A percentile compares a stretch with the other conserved stretches of the same genome.
These are phyloP conservation scores for Erannis defoliaria DNA, from an alignment of 2,888 invertebrate genomes.

Conservation along the genomic window DNA sequence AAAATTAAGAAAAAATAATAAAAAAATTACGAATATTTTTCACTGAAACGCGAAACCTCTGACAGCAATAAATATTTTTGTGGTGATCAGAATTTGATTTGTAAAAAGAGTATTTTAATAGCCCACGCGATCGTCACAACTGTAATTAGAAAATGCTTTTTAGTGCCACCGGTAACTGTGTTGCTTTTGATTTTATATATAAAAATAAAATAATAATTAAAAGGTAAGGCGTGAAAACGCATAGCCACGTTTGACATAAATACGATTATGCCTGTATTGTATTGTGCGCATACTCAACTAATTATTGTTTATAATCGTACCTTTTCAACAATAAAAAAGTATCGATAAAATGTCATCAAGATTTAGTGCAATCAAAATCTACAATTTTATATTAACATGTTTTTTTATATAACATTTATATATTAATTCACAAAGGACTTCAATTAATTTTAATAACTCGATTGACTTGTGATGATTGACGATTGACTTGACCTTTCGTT, in stretches of 20 bases:
- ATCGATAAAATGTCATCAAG: too few species aligned
- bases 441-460: too few species aligned
- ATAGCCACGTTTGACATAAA: neutral
- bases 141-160: conserved; percentile 70
- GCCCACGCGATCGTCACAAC: conserved; percentile 75
- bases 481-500: too few species aligned
- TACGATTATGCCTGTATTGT: too few species aligned
- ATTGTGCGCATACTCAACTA: too few species aligned
- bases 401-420: too few species aligned
- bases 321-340: too few species aligned
- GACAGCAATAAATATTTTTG: conserved; percentile 85
- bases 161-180: conserved; percentile 71
- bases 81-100: conserved; percentile 73
- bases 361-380: too few species aligned
- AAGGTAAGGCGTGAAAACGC: neutral
- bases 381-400: too few species aligned
- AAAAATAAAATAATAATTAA: neutral
- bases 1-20: conserved; percentile 49
- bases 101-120: conserved; percentile 79
- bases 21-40: conserved; percentile 72
- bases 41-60: conserved; percentile 76
- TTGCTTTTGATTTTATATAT: conserved; percentile 54
- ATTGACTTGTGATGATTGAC: too few species aligned
- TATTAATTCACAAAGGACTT: too few species aligned
- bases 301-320: too few species aligned